phyloP scores from a whole-genome alignment of 2,797 vertebrate species.

The Eospalax fontanierii region DNA sequence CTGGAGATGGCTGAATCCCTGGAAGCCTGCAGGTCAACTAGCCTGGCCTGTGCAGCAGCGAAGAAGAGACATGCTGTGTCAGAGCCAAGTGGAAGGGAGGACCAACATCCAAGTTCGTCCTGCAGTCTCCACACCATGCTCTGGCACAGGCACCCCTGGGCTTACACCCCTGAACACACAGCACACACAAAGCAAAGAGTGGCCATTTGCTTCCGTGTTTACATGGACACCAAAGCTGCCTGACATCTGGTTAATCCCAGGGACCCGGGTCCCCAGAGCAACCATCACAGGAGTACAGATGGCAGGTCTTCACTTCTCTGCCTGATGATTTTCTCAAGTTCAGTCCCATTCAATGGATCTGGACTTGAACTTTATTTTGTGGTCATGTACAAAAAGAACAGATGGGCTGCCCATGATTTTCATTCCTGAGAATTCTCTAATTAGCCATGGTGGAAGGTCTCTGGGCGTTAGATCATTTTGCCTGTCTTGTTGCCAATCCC shows the following conservation, averaged over 20 bases:
- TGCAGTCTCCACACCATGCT: neutral
- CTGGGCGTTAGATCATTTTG: neutral
- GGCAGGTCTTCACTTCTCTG: neutral
- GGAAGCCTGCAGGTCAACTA: neutral
- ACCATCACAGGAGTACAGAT: neutral
- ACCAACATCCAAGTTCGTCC: neutral
- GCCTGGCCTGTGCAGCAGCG: no score
- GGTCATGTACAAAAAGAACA: neutral
- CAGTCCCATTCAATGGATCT: neutral
- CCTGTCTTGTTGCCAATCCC: neutral
- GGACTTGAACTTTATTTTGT: constrained; percentile 21
- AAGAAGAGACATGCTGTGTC: neutral
- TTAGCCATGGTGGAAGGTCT: neutral
- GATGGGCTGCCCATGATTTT: neutral
- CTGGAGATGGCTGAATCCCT: neutral
- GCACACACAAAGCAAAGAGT: neutral
- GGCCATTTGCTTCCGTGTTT: neutral
- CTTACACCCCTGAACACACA: neutral
- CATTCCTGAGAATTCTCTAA: neutral
- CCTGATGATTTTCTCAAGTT: neutral
- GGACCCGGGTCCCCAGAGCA: neutral
- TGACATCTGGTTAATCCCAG: neutral
- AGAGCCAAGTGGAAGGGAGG: neutral
- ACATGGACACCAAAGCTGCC: neutral
- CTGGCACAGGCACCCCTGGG: no score